A percentile compares a stretch with the other conserved stretches of the same genome.
phyloP scores from a whole-genome alignment of 2,113 vertebrate species.

The Brachyistius frenatus region DNA sequence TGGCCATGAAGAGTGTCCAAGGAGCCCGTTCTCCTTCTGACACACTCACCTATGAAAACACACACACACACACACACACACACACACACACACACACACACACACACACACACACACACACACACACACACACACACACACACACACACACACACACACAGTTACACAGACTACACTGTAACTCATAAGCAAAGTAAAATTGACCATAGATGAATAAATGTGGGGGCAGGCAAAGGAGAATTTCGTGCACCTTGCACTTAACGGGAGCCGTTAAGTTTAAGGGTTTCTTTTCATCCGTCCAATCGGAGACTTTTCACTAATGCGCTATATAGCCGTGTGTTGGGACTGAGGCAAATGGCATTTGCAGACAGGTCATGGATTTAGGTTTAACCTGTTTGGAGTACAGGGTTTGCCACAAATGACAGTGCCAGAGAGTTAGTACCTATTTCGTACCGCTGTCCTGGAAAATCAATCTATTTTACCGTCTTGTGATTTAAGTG shows the following conservation, averaged over 20 bases:
- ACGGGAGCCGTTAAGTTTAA: slow-evolving; percentile 53
- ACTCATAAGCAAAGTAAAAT: slow-evolving; percentile 13
- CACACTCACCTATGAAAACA: not conserved
- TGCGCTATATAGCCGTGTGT: slow-evolving; percentile 36
- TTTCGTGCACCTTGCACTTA: slow-evolving; percentile 59
- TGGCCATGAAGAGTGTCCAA: slow-evolving; percentile 26
- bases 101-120: too few relatives aligned
- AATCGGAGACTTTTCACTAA: slow-evolving; percentile 51
- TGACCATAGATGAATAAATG: slow-evolving; percentile 8
- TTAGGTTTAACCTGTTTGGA: slow-evolving; percentile 56
- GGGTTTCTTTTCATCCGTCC: slow-evolving; percentile 53
- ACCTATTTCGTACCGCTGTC: not conserved
- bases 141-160: too few relatives aligned
- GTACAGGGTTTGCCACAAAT: slow-evolving; percentile 31
- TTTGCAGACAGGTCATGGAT: slow-evolving; percentile 60
- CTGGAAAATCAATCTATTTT: slow-evolving; percentile 45
- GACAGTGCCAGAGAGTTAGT: slow-evolving; percentile 31
- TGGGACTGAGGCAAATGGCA: slow-evolving; percentile 49
- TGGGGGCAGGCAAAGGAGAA: not conserved
- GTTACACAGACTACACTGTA: not conserved
- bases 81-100: not conserved
- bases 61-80: slow-evolving; percentile 5
- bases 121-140: too few relatives aligned
- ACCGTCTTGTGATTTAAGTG: slow-evolving; percentile 25
- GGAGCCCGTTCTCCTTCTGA: slow-evolving; percentile 26